Base-by-base conservation (phyloP, 2,113 vertebrate genomes). In the Heteronetta atricapilla region DNA sequence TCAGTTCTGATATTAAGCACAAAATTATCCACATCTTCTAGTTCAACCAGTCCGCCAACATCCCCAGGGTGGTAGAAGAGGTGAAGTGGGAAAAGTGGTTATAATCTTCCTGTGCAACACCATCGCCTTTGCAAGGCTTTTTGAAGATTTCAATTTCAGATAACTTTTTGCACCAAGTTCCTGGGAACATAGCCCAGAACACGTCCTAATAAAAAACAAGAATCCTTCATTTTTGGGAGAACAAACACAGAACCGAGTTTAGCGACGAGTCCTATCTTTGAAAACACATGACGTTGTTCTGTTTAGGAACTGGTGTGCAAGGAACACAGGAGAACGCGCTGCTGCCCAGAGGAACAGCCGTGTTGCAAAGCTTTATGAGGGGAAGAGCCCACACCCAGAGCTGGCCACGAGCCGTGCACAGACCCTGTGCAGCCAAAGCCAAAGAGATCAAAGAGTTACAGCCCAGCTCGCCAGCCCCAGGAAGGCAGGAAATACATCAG, bases 331-430 rank as follows among this genome's bases (percentile, higher is more conserved):
- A 1, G 13, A 48, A 15, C 0, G 0, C 1, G 23, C 21, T 44
- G 56, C 64, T 64, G 69, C 64, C 53, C 64, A 6, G 42, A n/a
- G 88, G 55, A 14, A 12, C 2, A 53, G 23, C 8, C 42, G 4
- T 1, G 1, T 6, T 3, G 2, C 14, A 44, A 42, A 42, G 18
- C 29, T 25, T 26, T 66, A 40, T 4, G 11, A 66, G 28, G 29
- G 18, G 4, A 31, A 11, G 36, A 79, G 23, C 46, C 40, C 66
- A 10, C 17, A 16, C 5, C 22, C 66, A 28, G 42, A 20, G n/a
- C 29, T 8, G 52, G 76, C 52, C 67, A 2, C 0, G 0, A 31
- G 3, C 52, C 6, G 0, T 21, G 4, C n/a, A 1, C 10, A 7
- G 73, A n/a, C 42, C 75, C 44, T 4, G 22, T 1, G 0, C 13